Evolutionary conservation across 1,140 invertebrate genomes (phyloP), one percentile per base, ranked within the genome.

Genomic region (Adoxophyes honmai): DNA sequence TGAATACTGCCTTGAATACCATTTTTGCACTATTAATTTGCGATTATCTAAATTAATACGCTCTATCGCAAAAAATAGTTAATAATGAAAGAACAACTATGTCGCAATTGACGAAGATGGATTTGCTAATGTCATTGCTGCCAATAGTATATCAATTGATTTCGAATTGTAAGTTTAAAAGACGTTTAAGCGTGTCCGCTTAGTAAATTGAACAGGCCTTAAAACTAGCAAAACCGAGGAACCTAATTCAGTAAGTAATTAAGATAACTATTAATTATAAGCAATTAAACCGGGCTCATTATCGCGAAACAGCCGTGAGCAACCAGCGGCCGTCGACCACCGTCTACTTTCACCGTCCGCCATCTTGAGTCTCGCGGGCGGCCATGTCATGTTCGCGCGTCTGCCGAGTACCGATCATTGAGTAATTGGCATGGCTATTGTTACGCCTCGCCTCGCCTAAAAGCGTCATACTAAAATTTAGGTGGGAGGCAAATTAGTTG

Each of bases 261-360:
- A 28, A 28, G 21, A 28, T 28, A 28, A 28, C 18, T 11, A 48
- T 48, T 33, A 33, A 48, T 48, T 28, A 28, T 2, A 67, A 70
- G 61, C 57, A 65, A 59, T 60, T 59, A n/a, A n/a, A 61, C 52
- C 18, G 53, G 55, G 60, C n/a, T 48, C 42, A 18, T 48, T 48
- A 48, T 48, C 21, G 42, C 42, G 11, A 53, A 1, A 15, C 16
- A 28, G 28, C 33, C 34, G 52, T 36, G 15, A 53, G 52, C 28
- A 15, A 18, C 18, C 34, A 33, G 57, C 55, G 60, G 55, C 62
- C 66, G 63, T 64, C 72, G 70, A 66, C 66, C 66, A 70, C 69
- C 66, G 75, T 60, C 69, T 80, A 85, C 81, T 85, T 85, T 85
- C 81, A 85, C 81, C 82, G 65, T 66, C 78, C 69, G 81, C 81